Evolutionary conservation across 2,888 invertebrate species (phyloP), one percentile per base, ranked within the genome.

Genomic region (Drosophila silvestris): DNA sequence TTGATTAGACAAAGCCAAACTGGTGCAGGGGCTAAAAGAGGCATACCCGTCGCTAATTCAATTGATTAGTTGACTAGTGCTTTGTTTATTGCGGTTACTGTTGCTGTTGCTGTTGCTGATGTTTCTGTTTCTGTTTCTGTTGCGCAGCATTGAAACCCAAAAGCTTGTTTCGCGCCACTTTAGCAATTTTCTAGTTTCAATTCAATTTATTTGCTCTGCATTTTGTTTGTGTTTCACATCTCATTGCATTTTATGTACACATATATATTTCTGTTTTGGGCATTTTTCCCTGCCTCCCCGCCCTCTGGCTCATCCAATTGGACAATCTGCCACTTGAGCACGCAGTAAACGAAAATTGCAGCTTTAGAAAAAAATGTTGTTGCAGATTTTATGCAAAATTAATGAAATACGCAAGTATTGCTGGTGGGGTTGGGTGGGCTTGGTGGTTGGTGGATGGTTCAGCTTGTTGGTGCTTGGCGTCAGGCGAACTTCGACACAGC

Each of bases 311-410:
- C 39, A 39, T 44, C 26, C 68, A 72, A 64, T 76, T 72, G 84
- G 41, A 71, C 68, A 85, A 81, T 75, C 71, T 74, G 76, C 56
- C 83, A 87, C 85, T 85, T 85, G 85, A 74, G 85, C 85, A 85
- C 85, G 85, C 85, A 85, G 73, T 67, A 79, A 87, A 70, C 66
- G 62, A 59, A 84, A 84, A 83, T 37, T 28, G 26, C 53, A 68
- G 79, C 32, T 35, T 39, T 26, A 33, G 30, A 19, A 30, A n/a
- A 56, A 60, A 63, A 56, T 41, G 52, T 30, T 71, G 66, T 67
- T 80, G 77, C 77, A 66, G 68, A 81, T 82, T 81, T 82, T 67
- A 85, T 79, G 88, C 63, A 78, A 82, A 87, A 88, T 85, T 85
- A 85, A 85, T 85, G 81, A 85, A 90, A 90, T 87, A 81, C 81